A percentile compares a stretch with the other conserved stretches of the same genome.
Evolutionary conservation across 2,888 invertebrate genomes (phyloP).

Genomic region (Nebria brevicollis): DNA sequence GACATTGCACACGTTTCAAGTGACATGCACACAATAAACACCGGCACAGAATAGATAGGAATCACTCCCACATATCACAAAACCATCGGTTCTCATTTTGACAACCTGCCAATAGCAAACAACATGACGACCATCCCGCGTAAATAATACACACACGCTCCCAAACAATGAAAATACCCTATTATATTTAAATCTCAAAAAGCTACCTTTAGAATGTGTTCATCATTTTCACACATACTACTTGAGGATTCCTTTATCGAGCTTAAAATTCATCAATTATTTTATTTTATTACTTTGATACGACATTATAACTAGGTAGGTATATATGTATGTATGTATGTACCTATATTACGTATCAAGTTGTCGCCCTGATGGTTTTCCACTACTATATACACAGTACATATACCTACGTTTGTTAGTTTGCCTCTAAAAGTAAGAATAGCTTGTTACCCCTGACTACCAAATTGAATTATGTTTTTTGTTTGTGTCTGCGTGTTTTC

Average conservation of each 20-base stretch:
- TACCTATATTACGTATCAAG: background rate
- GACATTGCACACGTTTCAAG: constrained; percentile 23
- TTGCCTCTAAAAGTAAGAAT: too few relatives aligned
- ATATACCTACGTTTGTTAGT: too few relatives aligned
- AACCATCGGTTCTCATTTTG: background rate
- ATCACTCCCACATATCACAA: background rate
- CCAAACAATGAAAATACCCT: background rate
- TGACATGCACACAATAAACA: constrained; percentile 36
- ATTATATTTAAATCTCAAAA: too few relatives aligned
- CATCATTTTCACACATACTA: too few relatives aligned
- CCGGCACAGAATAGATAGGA: background rate
- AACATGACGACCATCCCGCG: background rate
- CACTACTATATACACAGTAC: too few relatives aligned
- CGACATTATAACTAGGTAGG: background rate
- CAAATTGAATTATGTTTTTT: background rate
- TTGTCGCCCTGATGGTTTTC: background rate
- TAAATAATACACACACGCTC: constrained; percentile 18
- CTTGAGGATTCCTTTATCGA: too few relatives aligned
- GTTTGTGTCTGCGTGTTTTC: background rate
- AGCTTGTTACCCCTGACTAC: too few relatives aligned
- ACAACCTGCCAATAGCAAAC: background rate
- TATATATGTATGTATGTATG: background rate
- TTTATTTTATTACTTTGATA: background rate
- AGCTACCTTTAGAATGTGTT: too few relatives aligned
- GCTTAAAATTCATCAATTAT: background rate